Conservation (phyloP, 2,113 vertebrate species). For the Meriones unguiculatus region DNA sequence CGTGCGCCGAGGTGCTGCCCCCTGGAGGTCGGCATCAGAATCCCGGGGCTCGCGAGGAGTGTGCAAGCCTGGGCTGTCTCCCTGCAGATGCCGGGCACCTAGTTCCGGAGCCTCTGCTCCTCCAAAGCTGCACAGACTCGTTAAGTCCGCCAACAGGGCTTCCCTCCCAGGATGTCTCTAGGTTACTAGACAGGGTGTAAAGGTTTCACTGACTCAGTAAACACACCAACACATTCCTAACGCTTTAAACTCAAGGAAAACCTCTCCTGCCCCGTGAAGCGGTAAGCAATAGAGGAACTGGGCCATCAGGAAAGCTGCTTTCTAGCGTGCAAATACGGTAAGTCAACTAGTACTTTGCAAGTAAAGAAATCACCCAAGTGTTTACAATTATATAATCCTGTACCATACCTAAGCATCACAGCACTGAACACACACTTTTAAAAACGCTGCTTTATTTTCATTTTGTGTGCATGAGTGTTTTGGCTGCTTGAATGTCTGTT, state of each 20-base stretch:
- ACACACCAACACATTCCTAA: background rate
- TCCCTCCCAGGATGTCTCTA: background rate
- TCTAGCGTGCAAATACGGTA: background rate
- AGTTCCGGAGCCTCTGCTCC: background rate
- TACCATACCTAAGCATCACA: background rate
- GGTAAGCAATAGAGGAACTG: background rate
- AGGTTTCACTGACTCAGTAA: background rate
- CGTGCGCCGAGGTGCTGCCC: background rate
- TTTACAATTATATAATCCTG: conserved; percentile 21
- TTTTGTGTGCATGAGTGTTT: background rate
- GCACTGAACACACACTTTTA: background rate
- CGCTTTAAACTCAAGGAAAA: conserved; percentile 25
- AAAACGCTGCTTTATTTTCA: background rate
- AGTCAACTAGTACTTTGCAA: conserved; percentile 20
- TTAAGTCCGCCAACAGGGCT: background rate
- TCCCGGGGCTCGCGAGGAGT: background rate
- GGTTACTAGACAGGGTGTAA: background rate
- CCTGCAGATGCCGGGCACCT: background rate
- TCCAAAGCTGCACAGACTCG: background rate
- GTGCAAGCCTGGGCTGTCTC: background rate
- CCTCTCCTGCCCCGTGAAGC: background rate
- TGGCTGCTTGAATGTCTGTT: background rate
- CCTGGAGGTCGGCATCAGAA: background rate
- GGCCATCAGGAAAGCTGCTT: background rate
- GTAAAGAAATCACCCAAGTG: conserved; percentile 18